Evolutionary conservation across 2,113 vertebrate species (phyloP).

Genomic region (Petromus typicus): DNA sequence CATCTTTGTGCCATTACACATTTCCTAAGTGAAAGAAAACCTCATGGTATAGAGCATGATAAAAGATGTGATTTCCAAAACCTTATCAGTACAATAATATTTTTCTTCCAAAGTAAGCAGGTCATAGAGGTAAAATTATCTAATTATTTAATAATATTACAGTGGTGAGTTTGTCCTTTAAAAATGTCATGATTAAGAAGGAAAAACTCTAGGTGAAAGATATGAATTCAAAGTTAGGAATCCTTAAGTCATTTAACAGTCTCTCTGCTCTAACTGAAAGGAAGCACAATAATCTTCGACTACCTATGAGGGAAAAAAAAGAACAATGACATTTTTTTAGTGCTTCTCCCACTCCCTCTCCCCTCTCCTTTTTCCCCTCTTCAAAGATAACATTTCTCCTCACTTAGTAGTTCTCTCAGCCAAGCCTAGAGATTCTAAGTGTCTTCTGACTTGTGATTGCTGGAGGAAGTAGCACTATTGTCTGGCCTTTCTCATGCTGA

Average conservation of each 20-base stretch:
- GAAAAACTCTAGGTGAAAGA: conserved; percentile 51
- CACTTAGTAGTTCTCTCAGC: conserved; percentile 59
- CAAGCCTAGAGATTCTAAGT: conserved; percentile 50
- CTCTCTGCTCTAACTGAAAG: background rate
- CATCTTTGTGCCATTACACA: conserved; percentile 4
- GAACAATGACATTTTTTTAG: conserved; percentile 1
- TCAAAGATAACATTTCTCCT: conserved; percentile 69
- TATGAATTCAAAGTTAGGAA: background rate
- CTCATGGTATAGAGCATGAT: background rate
- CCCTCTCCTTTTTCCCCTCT: conserved; percentile 6
- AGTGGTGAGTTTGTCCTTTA: background rate
- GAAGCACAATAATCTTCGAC: background rate
- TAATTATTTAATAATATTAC: background rate
- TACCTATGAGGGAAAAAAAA: background rate
- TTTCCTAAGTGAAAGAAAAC: conserved; percentile 56
- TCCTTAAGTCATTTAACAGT: background rate
- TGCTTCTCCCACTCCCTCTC: background rate
- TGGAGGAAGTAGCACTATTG: conserved; percentile 73
- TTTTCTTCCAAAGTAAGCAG: conserved; percentile 56
- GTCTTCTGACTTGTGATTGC: conserved; percentile 72
- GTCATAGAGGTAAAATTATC: background rate
- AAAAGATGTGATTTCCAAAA: background rate
- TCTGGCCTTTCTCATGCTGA: conserved; percentile 70
- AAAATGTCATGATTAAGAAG: conserved; percentile 36
- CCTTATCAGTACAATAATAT: background rate